Conservation (phyloP, 2,113 vertebrate species). For the Colinus virginianus region DNA sequence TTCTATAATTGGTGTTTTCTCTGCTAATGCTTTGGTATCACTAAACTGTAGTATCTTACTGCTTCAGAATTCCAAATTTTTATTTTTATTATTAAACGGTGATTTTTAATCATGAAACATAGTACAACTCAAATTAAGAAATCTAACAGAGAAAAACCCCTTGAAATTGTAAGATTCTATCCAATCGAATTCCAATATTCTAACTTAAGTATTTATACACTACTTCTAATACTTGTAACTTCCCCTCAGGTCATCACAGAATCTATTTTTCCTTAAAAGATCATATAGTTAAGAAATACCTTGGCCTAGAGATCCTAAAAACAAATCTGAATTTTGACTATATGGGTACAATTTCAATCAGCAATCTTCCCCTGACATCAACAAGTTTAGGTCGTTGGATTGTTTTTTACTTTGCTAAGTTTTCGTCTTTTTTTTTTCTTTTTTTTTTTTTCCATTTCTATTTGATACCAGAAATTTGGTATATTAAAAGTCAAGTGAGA, state of each 20-base stretch:
- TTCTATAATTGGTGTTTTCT: too few relatives aligned
- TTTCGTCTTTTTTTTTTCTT: not conserved
- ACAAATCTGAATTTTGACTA: not conserved
- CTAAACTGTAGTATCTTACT: too few relatives aligned
- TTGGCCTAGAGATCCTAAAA: not conserved
- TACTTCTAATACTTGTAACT: not conserved
- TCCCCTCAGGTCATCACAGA: not conserved
- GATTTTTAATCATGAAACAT: not conserved
- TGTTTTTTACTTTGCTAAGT: not conserved
- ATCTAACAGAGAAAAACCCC: not conserved
- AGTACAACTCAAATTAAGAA: not conserved
- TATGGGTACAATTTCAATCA: not conserved
- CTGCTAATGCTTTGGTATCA: too few relatives aligned
- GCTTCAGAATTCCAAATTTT: too few relatives aligned
- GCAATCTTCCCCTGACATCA: not conserved
- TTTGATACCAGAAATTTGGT: not conserved
- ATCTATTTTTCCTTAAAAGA: not conserved
- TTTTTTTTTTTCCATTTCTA: not conserved
- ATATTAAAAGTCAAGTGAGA: rapidly evolving
- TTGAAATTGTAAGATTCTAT: not conserved
- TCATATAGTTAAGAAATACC: not conserved
- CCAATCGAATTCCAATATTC: not conserved
- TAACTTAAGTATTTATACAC: not conserved
- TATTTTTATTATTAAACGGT: not conserved
- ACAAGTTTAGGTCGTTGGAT: not conserved